Base-by-base conservation (phyloP, 2,113 vertebrate genomes). In the Hypomesus transpacificus region DNA sequence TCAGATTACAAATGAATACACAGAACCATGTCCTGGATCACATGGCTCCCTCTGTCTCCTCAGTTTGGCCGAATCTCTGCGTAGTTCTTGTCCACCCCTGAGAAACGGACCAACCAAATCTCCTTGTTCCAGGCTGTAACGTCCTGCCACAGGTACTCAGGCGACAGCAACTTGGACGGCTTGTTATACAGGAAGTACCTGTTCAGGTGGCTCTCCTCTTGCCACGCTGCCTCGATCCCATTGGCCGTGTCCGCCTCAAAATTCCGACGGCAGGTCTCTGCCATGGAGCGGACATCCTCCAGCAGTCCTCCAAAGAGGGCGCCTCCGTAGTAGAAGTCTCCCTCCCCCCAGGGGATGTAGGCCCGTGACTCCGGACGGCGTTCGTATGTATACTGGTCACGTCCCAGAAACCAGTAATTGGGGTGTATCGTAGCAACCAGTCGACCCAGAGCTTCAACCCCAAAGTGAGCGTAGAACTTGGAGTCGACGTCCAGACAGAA, bases 91-190 rank as follows among this genome's bases (percentile, higher is more conserved):
- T 68, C 0, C 22, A 92, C 75, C 0, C 84, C 87, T 1, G 92
- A 91, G 46, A 94, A 89, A 14, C 82, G 77, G 46, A 93, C 26
- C 56, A 90, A 66, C 53, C 14, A 88, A 24, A 94, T 52, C 69
- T 87, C 83, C 0, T 87, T 76, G 0, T 89, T 82, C 61, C 5
- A 76, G 14, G 79, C 16, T 69, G 89, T 91, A 72, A 59, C 83
- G 72, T 91, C 88, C 17, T 93, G 91, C 91, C 93, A 94, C 14
- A 92, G 20, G 46, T 92, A 93, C 80, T 93, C 93, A 0, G 92
- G 92, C 62, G 93, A 94, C 58, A 94, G 87, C 20, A 94, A 64
- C 59, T 90, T 94, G 62, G 83, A 87, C 2, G 92, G 93, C 68
- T 93, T 94, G 71, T 90, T 84, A 2, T 80, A 80, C 61, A 93